Base-by-base conservation (phyloP, 2,888 invertebrate species). In the Heliconius charithonia region DNA sequence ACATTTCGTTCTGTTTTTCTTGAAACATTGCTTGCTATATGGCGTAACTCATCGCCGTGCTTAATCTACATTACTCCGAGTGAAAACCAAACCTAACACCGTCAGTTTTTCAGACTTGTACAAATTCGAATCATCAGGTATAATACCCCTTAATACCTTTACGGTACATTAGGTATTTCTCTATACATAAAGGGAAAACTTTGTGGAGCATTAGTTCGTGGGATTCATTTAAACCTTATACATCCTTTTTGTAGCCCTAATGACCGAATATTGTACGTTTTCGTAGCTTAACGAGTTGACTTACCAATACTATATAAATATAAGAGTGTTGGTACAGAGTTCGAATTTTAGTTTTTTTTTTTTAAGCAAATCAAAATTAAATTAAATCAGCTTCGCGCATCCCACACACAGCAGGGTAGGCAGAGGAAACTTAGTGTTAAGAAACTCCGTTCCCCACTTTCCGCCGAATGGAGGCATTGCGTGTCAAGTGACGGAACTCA, bases 191-290 rank as follows among this genome's bases (percentile, higher is more conserved):
- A 66, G 32, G 66, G 66, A 66, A 66, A 66, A 66, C 66, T 66
- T 66, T 32, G 32, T 32, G 29, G 10, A 29, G 66, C 66, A 66
- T 66, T 66, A 66, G 66, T 66, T 66, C 22, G 66, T 66, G 66
- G 66, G 66, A 29, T 66, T 66, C 32, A 66, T 66, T 66, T 66
- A 32, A 66, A 66, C 66, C 66, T 32, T 66, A 66, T 66, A 66
- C 32, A 66, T 66, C 66, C 66, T 66, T 32, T 66, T 66, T 66
- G 66, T 22, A 63, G 16, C 27, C 27, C 16, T 63, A 63, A 63
- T 63, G 63, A 63, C 63, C 63, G 16, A 63, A 16, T 63, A 63
- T 27, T 63, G 7, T 10, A 22, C 32, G 66, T 66, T 66, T 65
- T 1, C 10, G 32, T 32, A 22, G 32, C 66, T 32, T 32, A 32